These are phyloP conservation scores for Parotocinclus haroldoi DNA, from an alignment of 2,797 vertebrate species.

Conservation along the genomic window DNA sequence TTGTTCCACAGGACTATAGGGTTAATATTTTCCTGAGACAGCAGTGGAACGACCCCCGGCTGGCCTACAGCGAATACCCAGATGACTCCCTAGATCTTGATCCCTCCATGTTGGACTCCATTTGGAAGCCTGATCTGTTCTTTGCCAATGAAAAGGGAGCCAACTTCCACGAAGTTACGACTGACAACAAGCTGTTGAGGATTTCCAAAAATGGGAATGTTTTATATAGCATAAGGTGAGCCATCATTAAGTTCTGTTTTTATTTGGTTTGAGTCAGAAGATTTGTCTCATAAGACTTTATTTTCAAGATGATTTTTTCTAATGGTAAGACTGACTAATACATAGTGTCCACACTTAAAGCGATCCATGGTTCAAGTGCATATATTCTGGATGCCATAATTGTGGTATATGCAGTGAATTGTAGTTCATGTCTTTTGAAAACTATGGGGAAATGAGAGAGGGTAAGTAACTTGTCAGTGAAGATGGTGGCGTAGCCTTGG, in stretches of 20 bases:
- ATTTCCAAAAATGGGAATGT: constrained; percentile 95
- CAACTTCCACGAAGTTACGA: constrained; percentile 97
- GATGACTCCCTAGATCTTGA: constrained; percentile 95
- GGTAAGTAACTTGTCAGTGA: too few species aligned
- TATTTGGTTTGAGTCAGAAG: too few species aligned
- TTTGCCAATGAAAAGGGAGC: constrained; percentile 98
- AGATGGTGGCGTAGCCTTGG: too few species aligned
- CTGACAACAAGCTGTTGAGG: constrained; percentile 94
- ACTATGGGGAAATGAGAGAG: too few species aligned
- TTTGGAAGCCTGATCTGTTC: constrained; percentile 98
- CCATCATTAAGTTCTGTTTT: neutral
- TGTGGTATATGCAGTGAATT: too few species aligned
- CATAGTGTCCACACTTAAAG: too few species aligned
- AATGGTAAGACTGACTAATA: too few species aligned
- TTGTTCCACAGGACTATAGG: constrained; percentile 82
- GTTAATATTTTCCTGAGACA: constrained; percentile 97
- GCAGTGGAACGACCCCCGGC: constrained; percentile 95
- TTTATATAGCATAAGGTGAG: constrained; percentile 95
- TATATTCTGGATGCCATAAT: too few species aligned
- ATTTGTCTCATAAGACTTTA: too few species aligned
- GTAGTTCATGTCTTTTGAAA: too few species aligned
- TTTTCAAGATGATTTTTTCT: too few species aligned
- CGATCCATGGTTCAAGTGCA: too few species aligned
- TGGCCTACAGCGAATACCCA: constrained; percentile 94
- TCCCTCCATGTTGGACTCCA: constrained; percentile 97